phyloP scores from a whole-genome alignment of 2,113 vertebrate genomes.

The Bubo bubo region DNA sequence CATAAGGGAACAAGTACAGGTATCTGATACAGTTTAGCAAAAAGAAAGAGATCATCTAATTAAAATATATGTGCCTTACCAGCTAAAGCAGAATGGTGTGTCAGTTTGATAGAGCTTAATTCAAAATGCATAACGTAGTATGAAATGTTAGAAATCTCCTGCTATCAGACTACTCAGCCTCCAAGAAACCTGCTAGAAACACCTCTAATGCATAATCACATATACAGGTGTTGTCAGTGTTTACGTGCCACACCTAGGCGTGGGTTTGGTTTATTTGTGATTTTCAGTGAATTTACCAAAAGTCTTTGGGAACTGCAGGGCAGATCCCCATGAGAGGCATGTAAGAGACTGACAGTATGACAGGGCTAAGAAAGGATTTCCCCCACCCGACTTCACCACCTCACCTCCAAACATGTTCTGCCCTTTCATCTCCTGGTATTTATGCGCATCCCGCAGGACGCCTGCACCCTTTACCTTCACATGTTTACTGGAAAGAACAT shows the following conservation, averaged over 20 bases:
- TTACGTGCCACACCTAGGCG: rapidly evolving
- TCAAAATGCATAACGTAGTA: background rate
- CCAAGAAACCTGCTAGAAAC: background rate
- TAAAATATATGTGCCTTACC: background rate
- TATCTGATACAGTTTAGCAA: rapidly evolving
- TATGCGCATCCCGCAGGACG: rapidly evolving
- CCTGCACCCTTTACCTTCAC: background rate
- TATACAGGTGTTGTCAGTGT: rapidly evolving
- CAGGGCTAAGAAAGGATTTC: background rate
- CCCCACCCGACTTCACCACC: background rate
- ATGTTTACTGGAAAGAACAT: background rate
- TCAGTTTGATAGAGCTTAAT: background rate
- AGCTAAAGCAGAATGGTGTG: background rate
- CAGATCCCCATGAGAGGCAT: rapidly evolving
- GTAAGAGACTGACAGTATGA: rapidly evolving
- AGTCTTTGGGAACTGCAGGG: background rate
- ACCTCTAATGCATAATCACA: background rate
- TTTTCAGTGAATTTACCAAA: background rate
- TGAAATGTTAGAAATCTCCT: background rate
- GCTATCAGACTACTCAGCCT: background rate
- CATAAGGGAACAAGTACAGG: rapidly evolving
- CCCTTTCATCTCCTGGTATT: background rate
- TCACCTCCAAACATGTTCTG: background rate
- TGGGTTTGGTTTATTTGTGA: background rate
- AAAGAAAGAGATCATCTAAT: background rate